Percentiles rank a stretch among this genome's conserved stretches.
phyloP scores from a whole-genome alignment of 1,140 invertebrate species.

The Coptotermes formosanus region DNA sequence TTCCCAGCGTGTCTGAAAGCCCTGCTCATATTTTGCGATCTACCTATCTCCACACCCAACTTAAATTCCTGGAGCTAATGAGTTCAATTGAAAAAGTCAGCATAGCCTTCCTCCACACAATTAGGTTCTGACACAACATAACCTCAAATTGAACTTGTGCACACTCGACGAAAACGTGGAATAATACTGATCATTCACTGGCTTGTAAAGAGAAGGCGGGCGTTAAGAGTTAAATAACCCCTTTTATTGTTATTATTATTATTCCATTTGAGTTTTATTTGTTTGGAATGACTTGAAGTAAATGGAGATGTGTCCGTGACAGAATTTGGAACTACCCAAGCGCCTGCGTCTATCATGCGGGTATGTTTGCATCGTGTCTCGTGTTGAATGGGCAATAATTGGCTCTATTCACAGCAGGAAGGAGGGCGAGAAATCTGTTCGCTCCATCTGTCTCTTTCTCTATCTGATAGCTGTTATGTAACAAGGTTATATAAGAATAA shows the following conservation, averaged over 20 bases:
- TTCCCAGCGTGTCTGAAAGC: too few species aligned
- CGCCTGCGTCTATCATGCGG: background rate
- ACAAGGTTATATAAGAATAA: too few species aligned
- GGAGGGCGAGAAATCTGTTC: background rate
- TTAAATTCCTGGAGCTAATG: background rate
- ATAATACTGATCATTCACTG: background rate
- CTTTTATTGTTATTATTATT: background rate
- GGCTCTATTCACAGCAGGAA: background rate
- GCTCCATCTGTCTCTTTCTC: too few species aligned
- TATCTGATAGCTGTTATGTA: too few species aligned
- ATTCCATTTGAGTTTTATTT: background rate
- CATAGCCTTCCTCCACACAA: background rate
- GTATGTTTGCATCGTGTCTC: background rate
- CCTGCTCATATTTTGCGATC: too few species aligned
- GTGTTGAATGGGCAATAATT: background rate
- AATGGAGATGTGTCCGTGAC: constrained; percentile 14
- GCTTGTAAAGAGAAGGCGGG: too few species aligned
- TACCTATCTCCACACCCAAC: background rate
- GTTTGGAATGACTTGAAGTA: constrained; percentile 19
- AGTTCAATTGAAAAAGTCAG: background rate
- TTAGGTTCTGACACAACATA: background rate
- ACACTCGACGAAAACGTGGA: background rate
- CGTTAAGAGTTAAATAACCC: background rate
- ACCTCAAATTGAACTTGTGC: background rate
- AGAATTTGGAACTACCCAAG: background rate